These are phyloP conservation scores for Syngnathus scovelli DNA, from an alignment of 2,113 vertebrate genomes.

Conservation along the genomic window DNA sequence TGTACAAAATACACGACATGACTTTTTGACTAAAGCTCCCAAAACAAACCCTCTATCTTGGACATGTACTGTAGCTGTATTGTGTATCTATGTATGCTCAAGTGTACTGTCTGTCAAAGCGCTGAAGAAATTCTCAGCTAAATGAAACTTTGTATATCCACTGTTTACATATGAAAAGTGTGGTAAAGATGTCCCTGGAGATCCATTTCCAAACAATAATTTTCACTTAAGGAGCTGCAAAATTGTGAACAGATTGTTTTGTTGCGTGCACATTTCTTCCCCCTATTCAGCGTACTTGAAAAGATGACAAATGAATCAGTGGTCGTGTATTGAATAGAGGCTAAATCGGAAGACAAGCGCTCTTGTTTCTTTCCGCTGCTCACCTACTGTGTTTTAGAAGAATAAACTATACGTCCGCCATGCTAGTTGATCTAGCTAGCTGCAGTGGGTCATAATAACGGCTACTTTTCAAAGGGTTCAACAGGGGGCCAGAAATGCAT, in stretches of 20 bases:
- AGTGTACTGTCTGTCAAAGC: neutral
- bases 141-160: neutral
- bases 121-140: neutral
- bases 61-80: too few relatives aligned
- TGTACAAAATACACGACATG: neutral
- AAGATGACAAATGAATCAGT: constrained; percentile 37
- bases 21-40: too few relatives aligned
- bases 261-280: constrained; percentile 20
- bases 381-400: constrained; percentile 6
- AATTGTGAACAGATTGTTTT: constrained; percentile 35
- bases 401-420: constrained; percentile 8
- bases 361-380: constrained; percentile 30
- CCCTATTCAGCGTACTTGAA: constrained; percentile 32
- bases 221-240: constrained; percentile 17
- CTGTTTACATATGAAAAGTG: neutral
- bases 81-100: neutral
- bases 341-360: constrained; percentile 26
- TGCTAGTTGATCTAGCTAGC: constrained; percentile 47
- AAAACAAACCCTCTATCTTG: too few relatives aligned
- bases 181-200: constrained; percentile 11
- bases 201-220: constrained; percentile 39
- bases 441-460: constrained; percentile 60
- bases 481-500: constrained; percentile 65
- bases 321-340: constrained; percentile 30
- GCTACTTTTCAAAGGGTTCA: constrained; percentile 59